phyloP scores from a whole-genome alignment of 2,888 invertebrate species.

The Dendrolimus houi region DNA sequence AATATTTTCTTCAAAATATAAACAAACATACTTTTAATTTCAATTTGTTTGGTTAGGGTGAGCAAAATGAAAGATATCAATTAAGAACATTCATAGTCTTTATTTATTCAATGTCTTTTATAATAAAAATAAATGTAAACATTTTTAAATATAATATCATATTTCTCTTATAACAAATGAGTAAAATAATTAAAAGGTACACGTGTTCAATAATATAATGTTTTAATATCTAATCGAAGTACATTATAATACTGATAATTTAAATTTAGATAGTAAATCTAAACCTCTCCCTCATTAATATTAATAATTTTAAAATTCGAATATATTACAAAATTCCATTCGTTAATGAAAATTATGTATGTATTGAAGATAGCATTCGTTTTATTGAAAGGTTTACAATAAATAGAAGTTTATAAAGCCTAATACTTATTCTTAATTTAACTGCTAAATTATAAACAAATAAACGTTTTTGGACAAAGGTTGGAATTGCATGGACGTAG shows the following conservation, averaged over 20 bases:
- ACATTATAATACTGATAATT: constrained; percentile 21
- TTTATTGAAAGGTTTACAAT: not conserved
- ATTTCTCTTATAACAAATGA: constrained; percentile 15
- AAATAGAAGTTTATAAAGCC: not conserved
- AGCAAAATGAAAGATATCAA: constrained; percentile 1
- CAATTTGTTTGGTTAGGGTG: not conserved
- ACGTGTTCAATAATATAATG: constrained; percentile 13
- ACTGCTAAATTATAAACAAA: too few relatives aligned
- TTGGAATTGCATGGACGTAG: too few relatives aligned
- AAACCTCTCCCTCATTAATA: constrained; percentile 43
- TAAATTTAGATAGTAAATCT: constrained; percentile 22
- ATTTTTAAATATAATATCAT: constrained; percentile 1
- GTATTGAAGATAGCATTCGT: not conserved
- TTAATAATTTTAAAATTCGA: constrained; percentile 1
- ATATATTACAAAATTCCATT: not conserved
- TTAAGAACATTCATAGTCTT: constrained; percentile 11
- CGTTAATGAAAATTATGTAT: not conserved
- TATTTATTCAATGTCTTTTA: constrained; percentile 10
- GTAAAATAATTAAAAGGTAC: constrained; percentile 29
- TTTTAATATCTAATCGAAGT: constrained; percentile 14
- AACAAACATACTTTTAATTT: not conserved
- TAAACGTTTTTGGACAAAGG: too few relatives aligned
- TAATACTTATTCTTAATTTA: too few relatives aligned
- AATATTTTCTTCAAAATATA: not conserved
- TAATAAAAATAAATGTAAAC: constrained; percentile 22